Evolutionary conservation across 1,140 invertebrate genomes (phyloP), one percentile per base, ranked within the genome.

Genomic region (Cotesia typhae): DNA sequence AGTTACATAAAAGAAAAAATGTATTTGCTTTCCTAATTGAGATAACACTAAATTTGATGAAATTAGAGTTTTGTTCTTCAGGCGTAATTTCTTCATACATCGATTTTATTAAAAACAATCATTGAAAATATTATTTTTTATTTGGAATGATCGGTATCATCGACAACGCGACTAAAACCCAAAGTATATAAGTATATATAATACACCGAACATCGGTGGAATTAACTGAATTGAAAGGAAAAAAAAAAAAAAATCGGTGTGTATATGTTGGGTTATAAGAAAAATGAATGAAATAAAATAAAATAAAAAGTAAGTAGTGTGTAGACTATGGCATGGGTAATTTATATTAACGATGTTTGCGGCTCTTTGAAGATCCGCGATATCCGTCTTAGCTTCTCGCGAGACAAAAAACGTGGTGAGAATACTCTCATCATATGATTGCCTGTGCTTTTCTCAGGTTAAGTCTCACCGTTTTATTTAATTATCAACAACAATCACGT

Each of bases 361-460:
- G 74, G 74, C 75, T 57, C 78, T 79, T 80, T 79, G 78, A 79
- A 79, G 76, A 79, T 76, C 67, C 67, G 74, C 65, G 64, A 73
- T 75, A 71, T 67, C 69, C 69, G 66, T 35, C 37, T 14, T 47
- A 66, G 20, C 60, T 73, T 78, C 76, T 77, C 73, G 76, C 70
- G 73, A 38, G 38, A 67, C 41, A 41, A 74, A 75, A 75, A 78
- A 77, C 71, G 75, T 77, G 82, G 82, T 82, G 83, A 83, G 83
- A 84, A 84, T 78, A 84, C 81, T 84, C 82, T 84, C 82, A 81
- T 84, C 79, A 81, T 83, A 82, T 10, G 75, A 78, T 80, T 76
- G 75, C 73, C 14, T 75, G 75, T 73, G 64, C 63, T 69, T 71
- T 63, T 60, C 36, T 65, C 37, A 53, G 28, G 38, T 52, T 47